Base-by-base conservation (phyloP, 2,797 vertebrate species). In the Danionella dracula region DNA sequence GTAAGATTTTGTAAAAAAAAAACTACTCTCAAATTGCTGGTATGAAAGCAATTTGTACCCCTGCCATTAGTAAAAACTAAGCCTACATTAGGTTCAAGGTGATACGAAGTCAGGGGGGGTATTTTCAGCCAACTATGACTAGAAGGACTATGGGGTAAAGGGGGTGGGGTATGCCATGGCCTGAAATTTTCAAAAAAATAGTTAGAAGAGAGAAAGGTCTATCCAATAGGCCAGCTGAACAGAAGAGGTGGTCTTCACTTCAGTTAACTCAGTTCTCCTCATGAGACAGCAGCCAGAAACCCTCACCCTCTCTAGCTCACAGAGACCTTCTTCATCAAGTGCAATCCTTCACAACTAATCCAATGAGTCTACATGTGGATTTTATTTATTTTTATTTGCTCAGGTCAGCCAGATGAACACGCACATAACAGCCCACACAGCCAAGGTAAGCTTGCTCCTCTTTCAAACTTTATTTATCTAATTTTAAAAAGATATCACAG, bases 361-460 rank as follows among this genome's bases (percentile, higher is more conserved):
- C 70, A 82, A 81, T 84, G 80, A 76, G 62, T 79, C 70, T 79
- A 65, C 74, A 71, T 63, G 78, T 73, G 80, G 79, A 81, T 66
- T 81, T 73, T 70, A 71, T 70, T 72, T 31, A 50, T 73, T 66
- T 77, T 64, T 73, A 61, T 54, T 73, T 73, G 63, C 66, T 57
- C 68, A 74, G 56, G 66, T 75, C 72, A 82, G 76, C 82, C 84
- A 81, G 81, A 85, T 85, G 82, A 84, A 82, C 78, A 79, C 69
- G 80, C 58, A 79, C 78, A 79, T 71, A 66, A 61, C 68, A 77
- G 68, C 75, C 73, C 65, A 77, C 56, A 79, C 74, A 76, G 81
- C 81, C 76, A 83, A 83, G 83, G 83, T 85, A 79, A 51, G 35
- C 5, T 9, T 42, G 37, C 6, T 68, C 44, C 5, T n/a, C 35